phyloP scores from a whole-genome alignment of 2,888 invertebrate species.

The Heliconius hortense region DNA sequence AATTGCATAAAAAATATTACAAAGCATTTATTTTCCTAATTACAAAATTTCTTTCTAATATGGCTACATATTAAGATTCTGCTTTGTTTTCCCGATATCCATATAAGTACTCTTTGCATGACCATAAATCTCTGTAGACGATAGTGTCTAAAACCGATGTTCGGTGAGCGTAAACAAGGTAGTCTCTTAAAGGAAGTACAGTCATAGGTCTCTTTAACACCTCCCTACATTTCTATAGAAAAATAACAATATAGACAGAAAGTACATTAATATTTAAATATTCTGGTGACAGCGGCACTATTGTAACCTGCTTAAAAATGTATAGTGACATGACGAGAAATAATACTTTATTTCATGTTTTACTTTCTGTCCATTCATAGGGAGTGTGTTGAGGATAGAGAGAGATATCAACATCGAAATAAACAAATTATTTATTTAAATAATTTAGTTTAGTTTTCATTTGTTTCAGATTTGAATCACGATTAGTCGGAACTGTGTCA shows the following conservation, averaged over 20 bases:
- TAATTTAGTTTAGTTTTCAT: neutral
- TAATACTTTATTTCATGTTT: neutral
- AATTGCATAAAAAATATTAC: neutral
- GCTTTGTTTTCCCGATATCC: constrained; percentile 15
- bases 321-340: neutral
- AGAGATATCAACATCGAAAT: neutral
- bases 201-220: constrained; percentile 25
- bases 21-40: neutral
- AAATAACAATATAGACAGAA: constrained; percentile 3
- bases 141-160: constrained; percentile 37
- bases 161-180: constrained; percentile 23
- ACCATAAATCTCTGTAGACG: constrained; percentile 20
- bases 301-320: constrained; percentile 6
- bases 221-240: constrained; percentile 8
- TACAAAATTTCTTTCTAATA: neutral
- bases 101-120: constrained; percentile 8
- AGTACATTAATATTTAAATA: constrained; percentile 20
- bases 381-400: neutral
- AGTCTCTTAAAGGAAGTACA: constrained; percentile 10
- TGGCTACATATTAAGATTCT: constrained; percentile 4
- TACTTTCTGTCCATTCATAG: neutral
- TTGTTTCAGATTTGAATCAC: neutral
- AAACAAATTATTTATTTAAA: neutral
- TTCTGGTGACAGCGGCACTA: constrained; percentile 9
- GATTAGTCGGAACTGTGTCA: neutral